phyloP scores from a whole-genome alignment of 2,113 vertebrate genomes.

The Entosphenus tridentatus region DNA sequence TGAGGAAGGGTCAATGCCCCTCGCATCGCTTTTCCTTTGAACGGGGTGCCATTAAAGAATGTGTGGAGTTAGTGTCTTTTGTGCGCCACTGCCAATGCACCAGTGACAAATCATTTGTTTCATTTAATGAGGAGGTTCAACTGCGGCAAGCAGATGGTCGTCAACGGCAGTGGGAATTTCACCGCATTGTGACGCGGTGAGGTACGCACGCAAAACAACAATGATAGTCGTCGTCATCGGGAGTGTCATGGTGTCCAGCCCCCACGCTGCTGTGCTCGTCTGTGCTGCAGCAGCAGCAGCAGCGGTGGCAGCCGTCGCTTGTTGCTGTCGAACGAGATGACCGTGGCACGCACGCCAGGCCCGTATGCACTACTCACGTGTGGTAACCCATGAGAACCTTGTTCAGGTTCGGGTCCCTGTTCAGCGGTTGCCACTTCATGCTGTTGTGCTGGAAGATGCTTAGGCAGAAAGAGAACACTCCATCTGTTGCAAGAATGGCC shows the following conservation, averaged over 20 bases:
- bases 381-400: background rate
- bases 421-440: background rate
- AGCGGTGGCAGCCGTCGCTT: background rate
- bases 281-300: background rate
- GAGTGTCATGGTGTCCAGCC: background rate
- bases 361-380: background rate
- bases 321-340: background rate
- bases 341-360: background rate
- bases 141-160: too few relatives aligned
- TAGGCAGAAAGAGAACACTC: background rate
- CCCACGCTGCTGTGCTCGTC: background rate
- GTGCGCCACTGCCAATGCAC: too few relatives aligned
- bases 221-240: background rate
- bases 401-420: background rate
- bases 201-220: too few relatives aligned
- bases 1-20: too few relatives aligned
- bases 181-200: too few relatives aligned
- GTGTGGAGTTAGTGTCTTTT: too few relatives aligned
- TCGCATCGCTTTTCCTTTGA: too few relatives aligned
- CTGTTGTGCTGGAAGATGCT: background rate
- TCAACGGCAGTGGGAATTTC: too few relatives aligned
- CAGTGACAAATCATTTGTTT: too few relatives aligned
- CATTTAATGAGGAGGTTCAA: too few relatives aligned
- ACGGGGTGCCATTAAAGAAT: too few relatives aligned
- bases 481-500: constrained; percentile 1